Evolutionary conservation across 2,797 vertebrate genomes (phyloP).

Genomic region (Alectoris magna): DNA sequence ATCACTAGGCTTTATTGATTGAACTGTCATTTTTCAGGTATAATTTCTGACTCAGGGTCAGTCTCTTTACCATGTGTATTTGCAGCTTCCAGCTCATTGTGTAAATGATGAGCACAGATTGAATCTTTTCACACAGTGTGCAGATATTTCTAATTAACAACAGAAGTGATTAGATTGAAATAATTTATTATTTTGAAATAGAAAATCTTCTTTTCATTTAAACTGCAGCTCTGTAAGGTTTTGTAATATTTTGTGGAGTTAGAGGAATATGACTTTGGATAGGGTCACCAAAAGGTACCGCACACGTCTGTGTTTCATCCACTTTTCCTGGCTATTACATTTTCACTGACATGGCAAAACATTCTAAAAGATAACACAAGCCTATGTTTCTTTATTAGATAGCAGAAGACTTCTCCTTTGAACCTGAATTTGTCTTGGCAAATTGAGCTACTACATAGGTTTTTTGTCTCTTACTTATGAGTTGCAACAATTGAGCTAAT

Average conservation of each 20-base stretch:
- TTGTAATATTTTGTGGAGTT: not conserved
- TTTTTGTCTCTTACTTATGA: not conserved
- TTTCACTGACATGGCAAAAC: not conserved
- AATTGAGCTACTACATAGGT: not conserved
- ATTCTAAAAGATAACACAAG: not conserved
- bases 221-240: not conserved
- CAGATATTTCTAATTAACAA: constrained; percentile 18
- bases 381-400: not conserved
- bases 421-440: not conserved
- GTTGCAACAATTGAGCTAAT: not conserved
- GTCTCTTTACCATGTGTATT: not conserved
- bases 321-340: not conserved
- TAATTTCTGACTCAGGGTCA: constrained; percentile 39
- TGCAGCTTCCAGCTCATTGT: not conserved
- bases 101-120: not conserved
- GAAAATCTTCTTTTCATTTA: constrained; percentile 4
- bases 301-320: not conserved
- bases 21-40: constrained; percentile 35
- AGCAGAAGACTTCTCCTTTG: not conserved
- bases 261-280: not conserved
- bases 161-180: not conserved
- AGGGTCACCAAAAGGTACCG: not conserved
- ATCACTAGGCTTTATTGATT: constrained; percentile 55
- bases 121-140: not conserved
- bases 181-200: not conserved